Base-by-base conservation (phyloP, 1,140 invertebrate genomes). In the Sinonovacula constricta region DNA sequence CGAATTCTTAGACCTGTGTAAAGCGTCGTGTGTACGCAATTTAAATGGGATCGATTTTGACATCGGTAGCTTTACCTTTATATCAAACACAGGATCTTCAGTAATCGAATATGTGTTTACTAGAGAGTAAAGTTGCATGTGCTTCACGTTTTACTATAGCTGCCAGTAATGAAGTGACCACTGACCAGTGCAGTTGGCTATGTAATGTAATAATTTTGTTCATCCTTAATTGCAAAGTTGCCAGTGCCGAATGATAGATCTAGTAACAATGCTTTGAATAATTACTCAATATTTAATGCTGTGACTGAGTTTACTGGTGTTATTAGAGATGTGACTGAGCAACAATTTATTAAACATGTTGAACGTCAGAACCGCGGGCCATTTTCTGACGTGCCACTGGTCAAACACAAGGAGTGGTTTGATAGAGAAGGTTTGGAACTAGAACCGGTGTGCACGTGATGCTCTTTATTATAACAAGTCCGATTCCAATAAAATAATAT, bases 111-210 rank as follows among this genome's bases (percentile, higher is more conserved):
- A 57, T 59, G 31, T 67, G 18, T 59, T 39, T 34, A 31, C 49
- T 24, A 56, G 26, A 26, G 62, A 59, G 45, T 45, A n/a, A n/a
- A 31, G 57, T 67, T 77, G 22, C 49, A 39, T 66, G n/a, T 30
- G 57, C 66, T 22, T n/a, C 26, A n/a, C 2, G 49, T 57, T 77
- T 77, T 59, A 57, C 33, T 57, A 51, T 77, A 28, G 15, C 28
- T 14, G n/a, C 31, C 57, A 77, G 67, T 53, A 66, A 76, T 76
- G 56, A 36, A 65, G 59, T 67, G 60, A 66, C 26, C 49, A 75
- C 56, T 26, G 36, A 3, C 62, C 51, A 10, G 10, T 75, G 10
- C 18, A 22, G 28, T 63, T 75, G 28, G 30, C 30, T n/a, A 31
- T 75, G 28, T 56, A 4, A 22, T 63, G 33, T 62, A 49, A 63